Evolutionary conservation across 1,140 invertebrate species (phyloP).

Genomic region (Helicoverpa zea): DNA sequence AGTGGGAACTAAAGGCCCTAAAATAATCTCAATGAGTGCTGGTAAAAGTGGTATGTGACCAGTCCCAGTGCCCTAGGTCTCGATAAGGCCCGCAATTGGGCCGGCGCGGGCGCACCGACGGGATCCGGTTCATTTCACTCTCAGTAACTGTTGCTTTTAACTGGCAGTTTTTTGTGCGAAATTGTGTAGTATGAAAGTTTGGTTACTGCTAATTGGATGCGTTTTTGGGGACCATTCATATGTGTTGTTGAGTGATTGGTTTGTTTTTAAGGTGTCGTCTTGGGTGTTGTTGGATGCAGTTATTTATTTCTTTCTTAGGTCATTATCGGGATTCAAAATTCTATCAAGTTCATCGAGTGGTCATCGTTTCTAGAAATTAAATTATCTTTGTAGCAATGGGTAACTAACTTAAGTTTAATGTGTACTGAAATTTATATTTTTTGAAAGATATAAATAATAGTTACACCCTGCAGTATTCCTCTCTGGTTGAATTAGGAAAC

Average conservation of each 20-base stretch:
- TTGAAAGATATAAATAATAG: no score
- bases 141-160: slow-evolving; percentile 37
- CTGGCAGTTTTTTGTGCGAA: not conserved
- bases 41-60: slow-evolving; percentile 25
- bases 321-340: no score
- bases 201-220: not conserved
- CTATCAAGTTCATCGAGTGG: no score
- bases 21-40: not conserved
- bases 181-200: slow-evolving; percentile 22
- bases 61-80: not conserved
- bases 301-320: not conserved
- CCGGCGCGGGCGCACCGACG: not conserved
- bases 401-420: no score
- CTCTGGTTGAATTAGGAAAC: no score
- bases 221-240: not conserved
- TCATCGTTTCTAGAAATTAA: no score
- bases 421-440: no score
- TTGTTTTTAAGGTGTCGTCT: not conserved
- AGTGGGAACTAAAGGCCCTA: not conserved
- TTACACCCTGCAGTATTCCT: no score
- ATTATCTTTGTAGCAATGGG: no score
- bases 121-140: slow-evolving; percentile 28
- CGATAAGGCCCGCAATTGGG: slow-evolving; percentile 21
- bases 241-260: not conserved
- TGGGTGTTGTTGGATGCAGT: not conserved